phyloP scores from a whole-genome alignment of 2,113 vertebrate species.

The Naja naja region DNA sequence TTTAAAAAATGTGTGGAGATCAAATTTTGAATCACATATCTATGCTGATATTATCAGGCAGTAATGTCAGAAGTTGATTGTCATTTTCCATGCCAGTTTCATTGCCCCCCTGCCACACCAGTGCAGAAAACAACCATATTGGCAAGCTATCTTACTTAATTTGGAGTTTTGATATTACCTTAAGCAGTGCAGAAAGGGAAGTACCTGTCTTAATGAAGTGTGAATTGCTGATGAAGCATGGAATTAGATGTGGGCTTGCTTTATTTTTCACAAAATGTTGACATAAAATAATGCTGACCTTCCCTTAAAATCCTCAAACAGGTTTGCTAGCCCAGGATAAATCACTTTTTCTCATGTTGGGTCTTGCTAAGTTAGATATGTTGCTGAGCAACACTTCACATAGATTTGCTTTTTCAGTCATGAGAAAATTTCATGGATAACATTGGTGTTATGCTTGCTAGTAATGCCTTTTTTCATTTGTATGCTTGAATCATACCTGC shows the following conservation, averaged over 20 bases:
- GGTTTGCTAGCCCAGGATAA: not conserved
- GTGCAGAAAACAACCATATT: not conserved
- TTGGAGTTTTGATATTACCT: not conserved
- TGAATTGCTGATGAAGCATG: constrained; percentile 14
- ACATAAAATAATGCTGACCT: not conserved
- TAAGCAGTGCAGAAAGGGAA: not conserved
- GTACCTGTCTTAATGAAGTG: not conserved
- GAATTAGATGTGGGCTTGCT: not conserved
- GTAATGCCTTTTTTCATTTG: not conserved
- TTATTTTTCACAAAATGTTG: constrained; percentile 7
- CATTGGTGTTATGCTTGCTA: not conserved
- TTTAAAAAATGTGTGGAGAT: not conserved
- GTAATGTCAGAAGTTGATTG: not conserved
- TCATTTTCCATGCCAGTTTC: not conserved
- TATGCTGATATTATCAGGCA: not conserved
- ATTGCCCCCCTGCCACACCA: not conserved
- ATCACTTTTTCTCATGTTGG: not conserved
- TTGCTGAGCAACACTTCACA: not conserved
- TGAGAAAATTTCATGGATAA: not conserved
- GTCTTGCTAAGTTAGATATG: not conserved
- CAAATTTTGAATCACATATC: not conserved
- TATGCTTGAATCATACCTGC: not conserved
- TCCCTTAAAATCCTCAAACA: not conserved
- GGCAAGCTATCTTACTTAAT: not conserved
- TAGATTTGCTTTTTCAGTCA: not conserved